A percentile compares a stretch with the other conserved stretches of the same genome.
These are phyloP conservation scores for Lepus oiostolus DNA, from an alignment of 2,797 vertebrate species.

Conservation along the genomic window DNA sequence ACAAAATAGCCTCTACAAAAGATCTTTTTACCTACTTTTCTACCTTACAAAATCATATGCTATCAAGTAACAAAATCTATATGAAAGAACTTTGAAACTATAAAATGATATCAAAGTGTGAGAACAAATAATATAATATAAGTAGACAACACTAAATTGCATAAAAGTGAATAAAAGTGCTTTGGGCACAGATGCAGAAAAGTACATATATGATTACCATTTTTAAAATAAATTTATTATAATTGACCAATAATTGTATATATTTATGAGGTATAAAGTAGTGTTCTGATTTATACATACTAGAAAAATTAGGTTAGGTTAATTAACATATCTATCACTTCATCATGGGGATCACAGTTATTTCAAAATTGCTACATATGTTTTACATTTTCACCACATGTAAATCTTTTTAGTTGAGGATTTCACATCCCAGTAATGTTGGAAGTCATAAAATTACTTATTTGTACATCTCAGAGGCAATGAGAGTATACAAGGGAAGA, in stretches of 20 bases:
- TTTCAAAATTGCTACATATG: background rate
- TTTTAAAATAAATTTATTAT: background rate
- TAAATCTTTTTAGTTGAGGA: background rate
- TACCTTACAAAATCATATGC: background rate
- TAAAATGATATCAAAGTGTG: background rate
- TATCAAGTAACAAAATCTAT: constrained; percentile 47
- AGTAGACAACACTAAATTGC: background rate
- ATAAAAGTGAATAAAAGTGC: background rate
- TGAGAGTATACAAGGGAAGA: background rate
- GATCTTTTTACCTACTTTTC: background rate
- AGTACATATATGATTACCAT: background rate
- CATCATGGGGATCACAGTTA: background rate
- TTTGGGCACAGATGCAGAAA: constrained; percentile 32
- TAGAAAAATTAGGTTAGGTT: background rate
- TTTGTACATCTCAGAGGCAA: background rate
- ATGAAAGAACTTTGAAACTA: constrained; percentile 13
- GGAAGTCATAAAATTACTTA: background rate
- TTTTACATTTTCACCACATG: background rate
- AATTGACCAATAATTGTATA: background rate
- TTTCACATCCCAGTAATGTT: background rate
- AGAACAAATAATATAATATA: background rate
- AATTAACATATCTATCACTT: background rate
- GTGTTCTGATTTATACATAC: background rate
- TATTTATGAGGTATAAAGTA: background rate
- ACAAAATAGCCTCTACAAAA: background rate